These are phyloP conservation scores for Enteromius unitaeniatus DNA, from an alignment of 2,797 vertebrate genomes.

Conservation along the genomic window DNA sequence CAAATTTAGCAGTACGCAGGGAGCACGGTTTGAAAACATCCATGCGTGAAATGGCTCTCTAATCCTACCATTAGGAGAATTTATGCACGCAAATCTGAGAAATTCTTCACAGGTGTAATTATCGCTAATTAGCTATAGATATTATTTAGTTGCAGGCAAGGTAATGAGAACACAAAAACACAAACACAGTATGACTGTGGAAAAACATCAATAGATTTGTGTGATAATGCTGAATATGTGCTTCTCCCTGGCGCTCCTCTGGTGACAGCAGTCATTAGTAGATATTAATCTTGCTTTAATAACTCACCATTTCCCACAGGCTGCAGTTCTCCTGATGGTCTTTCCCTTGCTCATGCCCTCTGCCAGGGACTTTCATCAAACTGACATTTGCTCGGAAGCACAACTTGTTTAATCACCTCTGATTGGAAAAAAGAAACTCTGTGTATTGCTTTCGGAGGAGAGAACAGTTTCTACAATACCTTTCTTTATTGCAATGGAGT, in stretches of 20 bases:
- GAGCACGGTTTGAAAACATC: conserved; percentile 27
- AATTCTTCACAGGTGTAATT: conserved; percentile 57
- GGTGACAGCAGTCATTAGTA: conserved; percentile 61
- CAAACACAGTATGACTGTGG: conserved; percentile 26
- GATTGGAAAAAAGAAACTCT: conserved; percentile 40
- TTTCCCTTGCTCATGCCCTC: conserved; percentile 36
- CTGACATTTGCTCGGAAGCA: conserved; percentile 60
- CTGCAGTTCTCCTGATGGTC: conserved; percentile 33
- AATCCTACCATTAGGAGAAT: conserved; percentile 47
- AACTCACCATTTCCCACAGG: conserved; percentile 43
- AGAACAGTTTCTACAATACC: not conserved
- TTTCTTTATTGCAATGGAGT: not conserved
- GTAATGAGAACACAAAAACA: conserved; percentile 34
- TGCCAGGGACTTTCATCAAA: conserved; percentile 56
- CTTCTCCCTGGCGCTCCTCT: conserved; percentile 27
- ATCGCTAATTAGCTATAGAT: conserved; percentile 58
- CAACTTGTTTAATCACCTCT: conserved; percentile 62
- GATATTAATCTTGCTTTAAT: conserved; percentile 63
- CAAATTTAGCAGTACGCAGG: conserved; percentile 34
- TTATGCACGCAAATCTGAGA: conserved; percentile 35
- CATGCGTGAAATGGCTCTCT: conserved; percentile 40
- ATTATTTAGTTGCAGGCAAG: conserved; percentile 44
- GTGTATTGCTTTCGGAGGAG: conserved; percentile 7
- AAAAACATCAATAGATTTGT: conserved; percentile 34
- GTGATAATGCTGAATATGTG: conserved; percentile 30